Evolutionary conservation across 2,888 invertebrate species (phyloP), one percentile per base, ranked within the genome.

Genomic region (Slavum lentiscoides): DNA sequence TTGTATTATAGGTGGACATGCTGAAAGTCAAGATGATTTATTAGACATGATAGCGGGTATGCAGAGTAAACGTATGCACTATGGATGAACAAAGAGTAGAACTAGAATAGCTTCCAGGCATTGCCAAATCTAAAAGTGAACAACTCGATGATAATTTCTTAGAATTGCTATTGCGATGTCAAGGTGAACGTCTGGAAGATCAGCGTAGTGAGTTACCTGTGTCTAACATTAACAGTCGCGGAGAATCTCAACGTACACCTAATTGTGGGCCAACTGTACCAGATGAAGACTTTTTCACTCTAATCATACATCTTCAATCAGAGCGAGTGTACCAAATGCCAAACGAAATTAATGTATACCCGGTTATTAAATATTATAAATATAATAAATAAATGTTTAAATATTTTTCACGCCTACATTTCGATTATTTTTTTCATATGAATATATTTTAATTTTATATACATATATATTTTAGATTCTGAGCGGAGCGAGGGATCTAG

Each of bases 251-350:
- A 68, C 75, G 73, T 74, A 81, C 70, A 68, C 83, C 70, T 70
- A 82, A 75, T 55, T 82, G 81, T 58, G 84, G 84, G 11, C 83
- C 84, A 4, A 96, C 96, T 0, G 94, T 96, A 43, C 97, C 97
- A 0, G 97, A 98, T 85, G 97, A 98, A 85, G 98, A 98, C 86
- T 96, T 98, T 88, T 96, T 98, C 86, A 92, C 93, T 55, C 89
- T 96, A 23, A 93, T 98, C 82, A 92, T 95, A 90, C 90, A 94
- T 83, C 92, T 95, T 75, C 96, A 96, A 87, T 92, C 93, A 89
- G 97, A 70, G 95, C 96, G 19, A 80, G 55, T 80, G 70, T 80
- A 17, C 70, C 80, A n/a, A 64, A 80, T 72, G 55, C 62, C 72
- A 80, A 80, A 80, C 69, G 69, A 70, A 77, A 77, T 77, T 77